These are phyloP conservation scores for Pachypanchax playfairii DNA, from an alignment of 2,113 vertebrate species.

Conservation along the genomic window DNA sequence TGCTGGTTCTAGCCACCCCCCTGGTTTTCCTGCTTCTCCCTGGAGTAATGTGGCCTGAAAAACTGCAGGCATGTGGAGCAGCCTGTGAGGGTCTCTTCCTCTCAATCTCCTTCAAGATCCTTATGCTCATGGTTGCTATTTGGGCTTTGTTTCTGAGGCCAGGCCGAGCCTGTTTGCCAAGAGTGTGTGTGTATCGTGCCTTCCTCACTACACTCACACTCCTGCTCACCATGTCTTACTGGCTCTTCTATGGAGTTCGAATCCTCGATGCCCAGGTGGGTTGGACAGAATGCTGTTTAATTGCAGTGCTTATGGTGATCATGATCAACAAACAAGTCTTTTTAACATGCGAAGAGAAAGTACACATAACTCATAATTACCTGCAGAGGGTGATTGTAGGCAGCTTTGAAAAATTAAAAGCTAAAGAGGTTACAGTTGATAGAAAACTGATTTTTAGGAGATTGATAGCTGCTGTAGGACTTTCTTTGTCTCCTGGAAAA, in stretches of 20 bases:
- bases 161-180: slow-evolving; percentile 83
- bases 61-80: slow-evolving; percentile 88
- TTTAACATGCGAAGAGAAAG: too few relatives aligned
- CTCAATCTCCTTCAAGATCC: slow-evolving; percentile 93
- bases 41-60: slow-evolving; percentile 88
- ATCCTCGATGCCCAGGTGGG: slow-evolving; percentile 88
- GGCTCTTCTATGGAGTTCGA: slow-evolving; percentile 95
- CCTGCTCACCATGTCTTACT: slow-evolving; percentile 93
- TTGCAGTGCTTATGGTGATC: neutral
- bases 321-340: neutral
- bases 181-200: slow-evolving; percentile 90
- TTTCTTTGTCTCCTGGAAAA: too few relatives aligned
- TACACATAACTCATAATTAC: too few relatives aligned
- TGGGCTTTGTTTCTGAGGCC: slow-evolving; percentile 93
- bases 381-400: too few relatives aligned
- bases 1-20: slow-evolving; percentile 90
- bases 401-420: too few relatives aligned
- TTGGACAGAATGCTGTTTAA: neutral
- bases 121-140: slow-evolving; percentile 90
- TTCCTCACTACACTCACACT: slow-evolving; percentile 90
- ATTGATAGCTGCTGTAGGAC: too few relatives aligned
- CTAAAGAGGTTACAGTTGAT: too few relatives aligned
- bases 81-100: slow-evolving; percentile 96
- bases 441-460: too few relatives aligned
- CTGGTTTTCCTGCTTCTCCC: slow-evolving; percentile 92